Base-by-base conservation (phyloP, 2,797 vertebrate species). In the Loris lydekkerianus region DNA sequence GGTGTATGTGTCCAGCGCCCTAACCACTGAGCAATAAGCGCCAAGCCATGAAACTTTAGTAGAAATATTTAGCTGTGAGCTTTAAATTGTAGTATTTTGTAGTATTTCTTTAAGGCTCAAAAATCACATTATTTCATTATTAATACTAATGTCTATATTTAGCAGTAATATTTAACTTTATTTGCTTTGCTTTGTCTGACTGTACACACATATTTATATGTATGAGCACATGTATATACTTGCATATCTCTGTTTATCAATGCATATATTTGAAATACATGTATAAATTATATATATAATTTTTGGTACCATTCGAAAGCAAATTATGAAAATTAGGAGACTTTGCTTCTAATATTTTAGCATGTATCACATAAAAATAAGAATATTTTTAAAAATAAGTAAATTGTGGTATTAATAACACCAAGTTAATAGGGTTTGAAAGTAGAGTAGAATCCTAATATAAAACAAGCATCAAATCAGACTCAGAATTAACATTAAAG, bases 381-480 rank as follows among this genome's bases (percentile, higher is more conserved):
- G 63, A 31, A 67, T 67, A 67, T n/a, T 67, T 15, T n/a, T 7
- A 53, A 15, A 53, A 5, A 53, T 53, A 15, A 53, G 15, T 53
- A 53, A 53, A 17, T 53, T 15, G 49, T 77, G 18, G 56, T 67
- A 67, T 69, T 84, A 72, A 37, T 49, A 8, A 7, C 89, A 7
- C 2, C 25, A 53, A n/a, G 2, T 11, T 37, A 46, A 58, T 29
- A 72, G 15, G 58, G 29, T 40, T 94, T 86, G 60, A 81, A 96
- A 83, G 34, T 91, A 75, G 27, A 88, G n/a, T 81, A 7, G 10
- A 67, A 63, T 89, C 1, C 10, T 85, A 10, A 86, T 63, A 10
- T 31, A 82, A 93, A 87, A 56, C n/a, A 92, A 89, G 29, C n/a
- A 95, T 81, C 40, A 84, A 67, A 14, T 88, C 11, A 63, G 49